Evolutionary conservation across 2,888 invertebrate genomes (phyloP), one percentile per base, ranked within the genome.

Genomic region (Amiota minor): DNA sequence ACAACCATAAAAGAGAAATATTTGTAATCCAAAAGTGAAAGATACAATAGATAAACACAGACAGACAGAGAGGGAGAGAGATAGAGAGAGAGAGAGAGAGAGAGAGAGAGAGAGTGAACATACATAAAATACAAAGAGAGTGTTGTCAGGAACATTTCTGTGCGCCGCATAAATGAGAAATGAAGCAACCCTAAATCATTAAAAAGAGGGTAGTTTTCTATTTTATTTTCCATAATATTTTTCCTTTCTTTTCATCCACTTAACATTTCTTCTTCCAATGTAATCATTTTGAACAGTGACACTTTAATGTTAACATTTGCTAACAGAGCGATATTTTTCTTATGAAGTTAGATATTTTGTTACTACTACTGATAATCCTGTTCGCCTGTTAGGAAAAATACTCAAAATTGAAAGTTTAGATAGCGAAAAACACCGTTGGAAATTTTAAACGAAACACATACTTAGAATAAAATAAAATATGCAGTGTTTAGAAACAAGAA

Each of bases 381-480:
- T 47, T 12, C 75, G 78, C 81, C 83, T 79, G 79, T 53, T 78
- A 64, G 1, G 53, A 16, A 50, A 72, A 80, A 78, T 78, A 75
- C 78, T 77, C 72, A 72, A 77, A 83, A 78, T 79, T 75, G 80
- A 83, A 81, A 78, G 76, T 76, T 78, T 79, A 76, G 76, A 77
- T 75, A 72, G 73, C 53, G 73, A 49, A 75, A 76, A 77, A 75
- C 72, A 77, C 62, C 35, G 65, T n/a, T 59, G 12, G 70, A 61
- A 35, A 20, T 68, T 16, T 1, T n/a, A 68, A n/a, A 49, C n/a
- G n/a, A 35, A 35, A 35, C 6, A 35, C 6, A 9, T 61, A 62
- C 56, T 73, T 73, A 75, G 72, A 76, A 74, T 10, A 23, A 53
- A 16, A 72, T 53, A 50, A 53, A 74, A 70, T 50, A 56, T 74